Conservation (phyloP, 2,797 vertebrate genomes). For the Meda fulgida region DNA sequence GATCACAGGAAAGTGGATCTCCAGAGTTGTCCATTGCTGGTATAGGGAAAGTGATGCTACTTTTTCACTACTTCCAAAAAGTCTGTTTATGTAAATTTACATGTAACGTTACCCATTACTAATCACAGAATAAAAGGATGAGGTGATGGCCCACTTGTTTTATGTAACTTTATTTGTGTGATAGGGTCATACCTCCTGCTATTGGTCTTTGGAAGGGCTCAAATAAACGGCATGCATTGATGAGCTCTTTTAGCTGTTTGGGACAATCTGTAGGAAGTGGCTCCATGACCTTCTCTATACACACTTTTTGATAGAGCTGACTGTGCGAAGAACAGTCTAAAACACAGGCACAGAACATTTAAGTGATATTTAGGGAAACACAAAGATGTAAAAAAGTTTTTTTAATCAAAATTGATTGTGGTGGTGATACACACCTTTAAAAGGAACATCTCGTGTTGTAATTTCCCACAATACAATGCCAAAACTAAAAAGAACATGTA, state of each 20-base stretch:
- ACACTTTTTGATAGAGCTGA: conserved; percentile 75
- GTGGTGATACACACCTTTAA: conserved; percentile 74
- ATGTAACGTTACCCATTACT: not conserved
- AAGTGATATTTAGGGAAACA: not conserved
- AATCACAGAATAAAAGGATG: not conserved
- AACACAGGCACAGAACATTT: not conserved
- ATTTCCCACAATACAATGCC: conserved; percentile 92
- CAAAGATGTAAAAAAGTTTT: not conserved
- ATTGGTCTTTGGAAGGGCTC: conserved; percentile 79
- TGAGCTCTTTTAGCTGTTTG: conserved; percentile 67
- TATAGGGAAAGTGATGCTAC: too few species aligned
- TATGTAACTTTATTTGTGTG: not conserved
- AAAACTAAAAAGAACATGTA: conserved; percentile 76
- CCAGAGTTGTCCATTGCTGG: too few species aligned
- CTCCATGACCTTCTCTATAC: conserved; percentile 61
- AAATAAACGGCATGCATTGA: conserved; percentile 74
- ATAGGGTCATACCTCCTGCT: conserved; percentile 75
- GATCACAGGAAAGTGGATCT: too few species aligned
- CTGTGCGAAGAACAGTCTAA: conserved; percentile 2
- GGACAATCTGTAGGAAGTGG: conserved; percentile 80
- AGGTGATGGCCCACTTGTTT: too few species aligned
- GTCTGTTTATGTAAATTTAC: not conserved
- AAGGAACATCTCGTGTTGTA: conserved; percentile 78
- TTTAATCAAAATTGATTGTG: not conserved
- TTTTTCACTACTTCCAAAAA: not conserved